These are phyloP conservation scores for Pholis gunnellus DNA, from an alignment of 2,113 vertebrate genomes.

Conservation along the genomic window DNA sequence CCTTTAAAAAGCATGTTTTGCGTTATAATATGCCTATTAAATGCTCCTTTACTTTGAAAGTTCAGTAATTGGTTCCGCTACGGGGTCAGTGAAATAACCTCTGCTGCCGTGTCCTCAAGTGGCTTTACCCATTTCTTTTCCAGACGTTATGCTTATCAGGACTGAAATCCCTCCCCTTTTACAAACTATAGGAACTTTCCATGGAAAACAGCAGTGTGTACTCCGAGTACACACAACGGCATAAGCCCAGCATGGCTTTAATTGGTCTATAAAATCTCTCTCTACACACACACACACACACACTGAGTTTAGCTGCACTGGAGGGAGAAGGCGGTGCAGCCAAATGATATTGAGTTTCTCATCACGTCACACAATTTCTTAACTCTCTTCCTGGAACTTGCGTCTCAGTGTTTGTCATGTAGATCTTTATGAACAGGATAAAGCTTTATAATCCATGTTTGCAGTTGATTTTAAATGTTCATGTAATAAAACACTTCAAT, in stretches of 20 bases:
- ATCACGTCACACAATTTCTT: conserved; percentile 16
- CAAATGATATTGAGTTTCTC: conserved; percentile 28
- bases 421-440: conserved; percentile 20
- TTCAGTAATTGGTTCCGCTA: neutral
- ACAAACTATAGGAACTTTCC: conserved; percentile 58
- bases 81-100: neutral
- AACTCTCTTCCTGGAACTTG: conserved; percentile 24
- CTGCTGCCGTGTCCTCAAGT: conserved; percentile 4
- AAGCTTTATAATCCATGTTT: conserved; percentile 33
- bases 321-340: conserved; percentile 16
- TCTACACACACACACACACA: conserved; percentile 9
- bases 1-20: neutral
- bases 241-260: conserved; percentile 56
- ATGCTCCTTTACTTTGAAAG: neutral
- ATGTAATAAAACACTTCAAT: conserved; percentile 20
- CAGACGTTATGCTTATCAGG: conserved; percentile 5
- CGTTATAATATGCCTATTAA: neutral
- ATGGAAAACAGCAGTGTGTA: conserved; percentile 55
- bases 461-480: conserved; percentile 22
- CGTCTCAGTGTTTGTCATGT: conserved; percentile 7
- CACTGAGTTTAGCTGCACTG: conserved; percentile 4
- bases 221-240: conserved; percentile 47
- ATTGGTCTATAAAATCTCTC: conserved; percentile 65
- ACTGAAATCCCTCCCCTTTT: conserved; percentile 26
- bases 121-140: neutral